These are phyloP conservation scores for Mustela erminea DNA, from an alignment of 2,797 vertebrate species.

Conservation along the genomic window DNA sequence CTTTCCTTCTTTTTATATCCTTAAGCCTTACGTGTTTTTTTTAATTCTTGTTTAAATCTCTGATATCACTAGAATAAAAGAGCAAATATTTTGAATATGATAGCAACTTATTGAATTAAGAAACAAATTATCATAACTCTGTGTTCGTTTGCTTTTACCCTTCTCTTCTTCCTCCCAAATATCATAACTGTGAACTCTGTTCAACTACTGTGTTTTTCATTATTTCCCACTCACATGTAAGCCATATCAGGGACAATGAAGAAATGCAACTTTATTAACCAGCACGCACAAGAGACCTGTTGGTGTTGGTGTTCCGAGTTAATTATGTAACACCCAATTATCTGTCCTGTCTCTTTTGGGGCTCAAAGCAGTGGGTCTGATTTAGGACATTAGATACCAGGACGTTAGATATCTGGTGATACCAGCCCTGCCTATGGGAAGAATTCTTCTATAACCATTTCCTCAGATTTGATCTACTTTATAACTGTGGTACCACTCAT, in stretches of 20 bases:
- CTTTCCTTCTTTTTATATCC: conserved; percentile 27
- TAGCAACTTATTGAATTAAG: neutral
- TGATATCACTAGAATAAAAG: conserved; percentile 67
- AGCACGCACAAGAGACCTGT: neutral
- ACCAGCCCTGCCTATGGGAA: neutral
- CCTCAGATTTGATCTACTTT: conserved; percentile 53
- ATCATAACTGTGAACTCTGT: conserved; percentile 25
- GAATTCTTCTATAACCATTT: neutral
- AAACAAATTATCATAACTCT: conserved; percentile 1
- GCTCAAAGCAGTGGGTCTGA: neutral
- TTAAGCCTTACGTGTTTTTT: neutral
- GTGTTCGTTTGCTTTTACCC: neutral
- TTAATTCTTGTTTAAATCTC: conserved; percentile 24
- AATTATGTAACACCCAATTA: conserved; percentile 54
- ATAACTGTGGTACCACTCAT: neutral
- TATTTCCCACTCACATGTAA: conserved; percentile 59
- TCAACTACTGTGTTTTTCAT: neutral
- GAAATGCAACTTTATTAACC: neutral
- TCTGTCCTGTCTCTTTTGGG: conserved; percentile 49
- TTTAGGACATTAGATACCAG: neutral
- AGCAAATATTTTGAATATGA: conserved; percentile 42
- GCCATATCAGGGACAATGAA: neutral
- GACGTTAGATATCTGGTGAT: neutral
- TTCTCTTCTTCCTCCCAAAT: neutral
- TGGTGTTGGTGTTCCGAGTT: conserved; percentile 27